Evolutionary conservation across 92 coral and sea anemone species (phyloP), one percentile per base, ranked within the genome.

Genomic region (Porites rus): DNA sequence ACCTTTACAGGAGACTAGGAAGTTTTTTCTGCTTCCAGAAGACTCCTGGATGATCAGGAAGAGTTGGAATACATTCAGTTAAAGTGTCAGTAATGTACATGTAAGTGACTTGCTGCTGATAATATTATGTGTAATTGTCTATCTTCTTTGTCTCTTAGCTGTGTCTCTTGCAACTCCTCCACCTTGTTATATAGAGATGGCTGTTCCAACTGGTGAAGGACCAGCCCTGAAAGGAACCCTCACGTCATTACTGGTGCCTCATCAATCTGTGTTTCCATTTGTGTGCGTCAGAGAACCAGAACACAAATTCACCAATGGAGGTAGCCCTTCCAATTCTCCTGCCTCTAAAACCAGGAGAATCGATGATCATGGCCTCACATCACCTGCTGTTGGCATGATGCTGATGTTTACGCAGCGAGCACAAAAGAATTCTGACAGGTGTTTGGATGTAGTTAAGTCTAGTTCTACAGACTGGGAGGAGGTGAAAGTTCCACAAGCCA

Each of bases 361-460:
- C 70, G 93, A 89, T 61, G 79, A 79, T 46, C 88, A 77, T 13
- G 72, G 76, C 46, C 70, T 31, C 1, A 69, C 82, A 38, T 64
- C 83, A 10, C 96, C 98, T 17, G 93, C 96, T 16, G 63, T 94
- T 17, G 92, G 93, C 38, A 63, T 93, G 64, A 93, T 88, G 98
- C 66, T 94, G 84, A 90, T 94, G 96, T 94, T 84, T 74, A 85
- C 96, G 0, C 88, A 94, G 62, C 89, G 81, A 80, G 98, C 98
- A 59, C 91, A 92, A 68, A 84, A 75, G 65, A 94, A 92, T 88
- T 93, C 98, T 13, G 89, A 86, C 16, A 86, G 93, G 76, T 56
- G 91, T 76, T 79, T 93, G 38, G 84, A 64, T n/a, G 88, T 64
- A 25, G 89, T 94, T 6, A 85, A 84, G 52, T 88, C 82, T 19